phyloP scores from a whole-genome alignment of 2,113 vertebrate species.

The Numenius arquata region DNA sequence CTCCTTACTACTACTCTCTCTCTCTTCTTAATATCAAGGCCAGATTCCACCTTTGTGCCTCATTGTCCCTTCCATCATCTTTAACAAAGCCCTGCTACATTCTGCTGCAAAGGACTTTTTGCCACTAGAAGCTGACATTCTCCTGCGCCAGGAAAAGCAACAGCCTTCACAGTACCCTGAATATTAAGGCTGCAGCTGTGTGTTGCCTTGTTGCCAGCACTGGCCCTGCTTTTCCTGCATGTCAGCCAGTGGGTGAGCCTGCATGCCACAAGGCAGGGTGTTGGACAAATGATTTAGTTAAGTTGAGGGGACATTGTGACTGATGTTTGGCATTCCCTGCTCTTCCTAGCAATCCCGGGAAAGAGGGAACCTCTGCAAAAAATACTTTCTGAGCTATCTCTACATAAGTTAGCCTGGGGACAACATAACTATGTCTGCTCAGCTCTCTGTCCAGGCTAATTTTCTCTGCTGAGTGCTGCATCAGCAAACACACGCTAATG shows the following conservation, averaged over 20 bases:
- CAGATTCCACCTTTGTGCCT: neutral
- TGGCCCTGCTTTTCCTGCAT: neutral
- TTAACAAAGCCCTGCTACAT: neutral
- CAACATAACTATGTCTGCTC: neutral
- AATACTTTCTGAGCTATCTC: neutral
- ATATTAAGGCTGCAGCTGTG: neutral
- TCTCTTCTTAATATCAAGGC: neutral
- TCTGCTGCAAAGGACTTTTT: rapidly evolving
- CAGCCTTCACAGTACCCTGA: neutral
- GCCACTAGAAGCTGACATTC: neutral
- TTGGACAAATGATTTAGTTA: neutral
- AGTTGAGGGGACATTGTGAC: neutral
- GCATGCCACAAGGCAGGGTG: neutral
- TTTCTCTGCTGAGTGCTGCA: neutral
- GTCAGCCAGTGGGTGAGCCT: neutral
- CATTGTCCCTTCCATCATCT: neutral
- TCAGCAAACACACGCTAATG: neutral
- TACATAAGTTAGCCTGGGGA: neutral
- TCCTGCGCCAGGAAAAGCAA: neutral
- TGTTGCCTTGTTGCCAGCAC: neutral
- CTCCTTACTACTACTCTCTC: neutral
- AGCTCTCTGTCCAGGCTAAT: neutral
- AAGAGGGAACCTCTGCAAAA: neutral
- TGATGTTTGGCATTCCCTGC: neutral
- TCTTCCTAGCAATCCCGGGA: neutral